Base-by-base conservation (phyloP, 2,888 invertebrate genomes). In the Melanotus villosus region DNA sequence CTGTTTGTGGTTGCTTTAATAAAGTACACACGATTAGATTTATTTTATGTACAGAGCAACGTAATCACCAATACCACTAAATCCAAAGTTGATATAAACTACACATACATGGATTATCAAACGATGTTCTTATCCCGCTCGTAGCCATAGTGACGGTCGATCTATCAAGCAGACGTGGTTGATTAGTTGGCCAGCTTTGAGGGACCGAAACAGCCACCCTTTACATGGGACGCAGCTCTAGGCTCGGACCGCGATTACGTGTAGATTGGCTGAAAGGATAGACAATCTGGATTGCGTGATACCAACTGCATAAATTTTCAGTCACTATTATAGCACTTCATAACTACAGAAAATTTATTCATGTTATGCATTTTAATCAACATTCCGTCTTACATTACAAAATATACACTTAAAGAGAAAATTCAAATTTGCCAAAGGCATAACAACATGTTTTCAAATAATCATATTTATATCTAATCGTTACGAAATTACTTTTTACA, bases 81-180 rank as follows among this genome's bases (percentile, higher is more conserved):
- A 14, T 34, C 18, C 34, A 63, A 41, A 63, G 23, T 12, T 43
- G 16, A 43, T 54, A 9, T 12, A 63, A 54, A 64, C 32, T 32
- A 12, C 54, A 18, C 38, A 57, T 59, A 63, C 32, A 32, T 45
- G 63, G 69, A 70, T 71, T 71, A 72, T 68, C 72, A 71, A 69
- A 71, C 65, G 67, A 62, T 58, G 52, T 47, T 59, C 41, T 66
- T 52, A 66, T 58, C 12, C 59, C 41, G 45, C 58, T 57, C 57
- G 68, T 58, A 34, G 64, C 70, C 64, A 65, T 62, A 62, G 72
- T 71, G 75, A 67, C 71, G 76, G 75, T 70, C 75, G 68, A 80
- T 80, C 79, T 76, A 78, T 80, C 80, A 80, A 76, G 73, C 50
- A 64, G 76, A 73, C 72, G 70, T 74, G 74, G 74, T 76, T 78